Base-by-base conservation (phyloP, 2,888 invertebrate species). In the Torymus auratus region DNA sequence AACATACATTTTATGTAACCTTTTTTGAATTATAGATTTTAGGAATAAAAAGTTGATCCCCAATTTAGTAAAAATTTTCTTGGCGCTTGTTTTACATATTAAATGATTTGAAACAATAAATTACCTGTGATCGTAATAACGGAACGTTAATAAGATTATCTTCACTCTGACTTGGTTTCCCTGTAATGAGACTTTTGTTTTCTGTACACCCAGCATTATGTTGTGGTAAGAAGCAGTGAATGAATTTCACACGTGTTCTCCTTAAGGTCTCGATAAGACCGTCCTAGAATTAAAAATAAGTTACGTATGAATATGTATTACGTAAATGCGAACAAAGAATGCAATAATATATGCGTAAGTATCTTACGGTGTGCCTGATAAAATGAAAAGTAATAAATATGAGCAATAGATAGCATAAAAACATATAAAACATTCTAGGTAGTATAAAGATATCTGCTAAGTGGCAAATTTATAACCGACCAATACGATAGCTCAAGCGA, bases 211-310 rank as follows among this genome's bases (percentile, higher is more conserved):
- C 95, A 83, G 95, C 94, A 92, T 94, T 93, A 91, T 96, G 94
- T 92, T 95, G 94, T 86, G 98, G 95, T 91, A 98, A 91, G 84
- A 96, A 92, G 89, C 96, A 97, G 87, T 96, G 96, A 28, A 98
- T 95, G 91, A 98, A 99, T 90, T 97, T 96, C 69, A 97, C 92
- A 89, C 95, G 95, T 53, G 97, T 97, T 81, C 98, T 94, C 5
- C 97, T 93, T 80, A 99, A 89, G 1, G 97, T 97, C 90, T 98
- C 98, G 80, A 98, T 94, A 7, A 99, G 93, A 55, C 97, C 97
- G 91, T 99, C 99, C 95, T 95, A 89, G 11, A 91, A 91, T 84
- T 20, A 52, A 64, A 74, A 64, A 75, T 81, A 56, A 56, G 67
- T 69, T 60, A 65, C 60, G 23, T 56, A 73, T 68, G 14, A 58